These are phyloP conservation scores for Apantesis nais DNA, from an alignment of 2,888 invertebrate genomes.

Conservation along the genomic window DNA sequence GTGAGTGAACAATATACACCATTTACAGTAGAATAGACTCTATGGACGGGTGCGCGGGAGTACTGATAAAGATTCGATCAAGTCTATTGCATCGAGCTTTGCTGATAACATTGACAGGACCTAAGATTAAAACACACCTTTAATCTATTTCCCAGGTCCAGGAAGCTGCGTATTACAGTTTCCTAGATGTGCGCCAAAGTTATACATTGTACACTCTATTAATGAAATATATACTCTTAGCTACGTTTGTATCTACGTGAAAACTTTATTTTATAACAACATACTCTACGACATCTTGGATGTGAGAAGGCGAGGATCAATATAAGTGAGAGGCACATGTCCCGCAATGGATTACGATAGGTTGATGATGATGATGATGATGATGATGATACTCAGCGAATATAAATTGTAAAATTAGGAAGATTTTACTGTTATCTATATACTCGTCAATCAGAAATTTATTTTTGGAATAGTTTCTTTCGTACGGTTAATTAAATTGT, in stretches of 20 bases:
- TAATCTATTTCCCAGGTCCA: conserved; percentile 34
- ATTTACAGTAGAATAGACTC: conserved; percentile 42
- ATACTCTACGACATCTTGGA: background rate
- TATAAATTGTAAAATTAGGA: background rate
- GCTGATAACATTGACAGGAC: conserved; percentile 46
- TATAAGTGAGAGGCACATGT: background rate
- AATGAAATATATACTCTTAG: conserved; percentile 35
- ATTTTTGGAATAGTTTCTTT: background rate
- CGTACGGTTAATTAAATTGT: background rate
- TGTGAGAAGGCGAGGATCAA: background rate
- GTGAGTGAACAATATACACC: conserved; percentile 48
- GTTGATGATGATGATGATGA: background rate
- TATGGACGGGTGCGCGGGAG: conserved; percentile 45
- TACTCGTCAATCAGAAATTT: background rate
- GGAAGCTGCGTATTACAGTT: conserved; percentile 38
- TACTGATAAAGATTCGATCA: conserved; percentile 48
- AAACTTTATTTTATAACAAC: background rate
- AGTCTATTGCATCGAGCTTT: conserved; percentile 42
- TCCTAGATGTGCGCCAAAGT: background rate
- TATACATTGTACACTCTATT: conserved; percentile 13
- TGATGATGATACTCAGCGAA: background rate
- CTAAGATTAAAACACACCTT: conserved; percentile 42
- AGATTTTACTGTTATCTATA: background rate
- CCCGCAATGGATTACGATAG: background rate
- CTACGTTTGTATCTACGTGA: background rate